Percentiles rank a stretch among this genome's conserved stretches.
phyloP scores from a whole-genome alignment of 1,140 invertebrate species.

The Philaenus spumarius region DNA sequence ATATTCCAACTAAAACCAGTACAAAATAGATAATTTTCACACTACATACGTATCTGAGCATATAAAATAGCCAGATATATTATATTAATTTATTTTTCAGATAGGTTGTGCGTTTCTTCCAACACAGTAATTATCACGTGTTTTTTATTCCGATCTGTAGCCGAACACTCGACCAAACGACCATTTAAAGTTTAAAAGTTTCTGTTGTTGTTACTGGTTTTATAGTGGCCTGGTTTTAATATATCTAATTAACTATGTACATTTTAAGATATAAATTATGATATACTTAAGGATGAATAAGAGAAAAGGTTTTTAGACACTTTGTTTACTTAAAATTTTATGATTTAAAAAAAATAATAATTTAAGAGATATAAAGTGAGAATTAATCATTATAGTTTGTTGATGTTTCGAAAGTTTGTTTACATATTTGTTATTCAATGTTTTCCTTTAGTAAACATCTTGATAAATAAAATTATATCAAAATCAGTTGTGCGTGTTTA shows the following conservation, averaged over 20 bases:
- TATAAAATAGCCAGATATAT: too few relatives aligned
- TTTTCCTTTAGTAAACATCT: background rate
- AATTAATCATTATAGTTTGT: too few relatives aligned
- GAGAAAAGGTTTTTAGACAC: background rate
- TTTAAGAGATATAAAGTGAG: background rate
- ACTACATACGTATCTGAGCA: too few relatives aligned
- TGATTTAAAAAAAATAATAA: too few relatives aligned
- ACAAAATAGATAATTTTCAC: too few relatives aligned
- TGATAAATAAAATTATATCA: background rate
- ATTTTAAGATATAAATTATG: constrained; percentile 2
- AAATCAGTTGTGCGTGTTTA: too few relatives aligned
- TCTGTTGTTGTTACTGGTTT: background rate
- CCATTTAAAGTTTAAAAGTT: background rate
- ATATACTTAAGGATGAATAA: background rate
- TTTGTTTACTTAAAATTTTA: too few relatives aligned
- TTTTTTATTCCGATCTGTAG: too few relatives aligned
- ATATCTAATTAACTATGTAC: background rate
- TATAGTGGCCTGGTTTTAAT: background rate
- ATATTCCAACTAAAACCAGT: too few relatives aligned
- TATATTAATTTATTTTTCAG: too few relatives aligned
- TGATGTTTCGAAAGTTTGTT: background rate
- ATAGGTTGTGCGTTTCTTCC: too few relatives aligned
- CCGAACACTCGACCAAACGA: background rate
- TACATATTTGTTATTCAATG: background rate
- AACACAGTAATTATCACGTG: too few relatives aligned